These are phyloP conservation scores for Drosophila parthenogenetica DNA, from an alignment of 2,888 invertebrate genomes.

Conservation along the genomic window DNA sequence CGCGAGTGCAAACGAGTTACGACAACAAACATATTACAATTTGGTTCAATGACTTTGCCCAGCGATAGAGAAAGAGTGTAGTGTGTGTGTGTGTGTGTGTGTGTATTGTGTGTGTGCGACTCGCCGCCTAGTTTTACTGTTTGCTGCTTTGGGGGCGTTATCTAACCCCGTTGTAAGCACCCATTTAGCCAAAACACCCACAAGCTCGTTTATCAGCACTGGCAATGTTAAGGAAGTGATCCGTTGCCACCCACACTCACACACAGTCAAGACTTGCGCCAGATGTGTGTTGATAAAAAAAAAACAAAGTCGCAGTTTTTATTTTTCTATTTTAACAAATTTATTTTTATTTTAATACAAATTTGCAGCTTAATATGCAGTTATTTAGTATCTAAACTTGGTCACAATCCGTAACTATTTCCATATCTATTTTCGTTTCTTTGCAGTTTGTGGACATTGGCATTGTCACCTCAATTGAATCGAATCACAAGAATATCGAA, in stretches of 20 bases:
- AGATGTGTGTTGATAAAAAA: slow-evolving; percentile 59
- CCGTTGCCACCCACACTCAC: slow-evolving; percentile 20
- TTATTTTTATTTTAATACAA: slow-evolving; percentile 6
- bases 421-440: neutral
- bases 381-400: slow-evolving; percentile 27
- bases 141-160: slow-evolving; percentile 47
- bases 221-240: slow-evolving; percentile 35
- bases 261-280: slow-evolving; percentile 41
- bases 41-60: slow-evolving; percentile 78
- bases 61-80: slow-evolving; percentile 64
- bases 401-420: slow-evolving; percentile 1
- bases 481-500: slow-evolving; percentile 97
- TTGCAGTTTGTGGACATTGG: slow-evolving; percentile 97
- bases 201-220: slow-evolving; percentile 40
- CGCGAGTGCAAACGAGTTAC: slow-evolving; percentile 77
- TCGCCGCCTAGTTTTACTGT: slow-evolving; percentile 6
- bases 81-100: neutral
- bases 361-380: slow-evolving; percentile 38
- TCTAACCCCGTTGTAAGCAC: slow-evolving; percentile 61
- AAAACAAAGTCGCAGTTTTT: slow-evolving; percentile 1
- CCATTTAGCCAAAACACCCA: slow-evolving; percentile 65
- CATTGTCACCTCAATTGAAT: slow-evolving; percentile 96
- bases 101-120: slow-evolving; percentile 10
- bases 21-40: slow-evolving; percentile 80
- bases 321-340: slow-evolving; percentile 7